Conservation (phyloP, 2,888 invertebrate genomes). For the Chymomyza procnemis region DNA sequence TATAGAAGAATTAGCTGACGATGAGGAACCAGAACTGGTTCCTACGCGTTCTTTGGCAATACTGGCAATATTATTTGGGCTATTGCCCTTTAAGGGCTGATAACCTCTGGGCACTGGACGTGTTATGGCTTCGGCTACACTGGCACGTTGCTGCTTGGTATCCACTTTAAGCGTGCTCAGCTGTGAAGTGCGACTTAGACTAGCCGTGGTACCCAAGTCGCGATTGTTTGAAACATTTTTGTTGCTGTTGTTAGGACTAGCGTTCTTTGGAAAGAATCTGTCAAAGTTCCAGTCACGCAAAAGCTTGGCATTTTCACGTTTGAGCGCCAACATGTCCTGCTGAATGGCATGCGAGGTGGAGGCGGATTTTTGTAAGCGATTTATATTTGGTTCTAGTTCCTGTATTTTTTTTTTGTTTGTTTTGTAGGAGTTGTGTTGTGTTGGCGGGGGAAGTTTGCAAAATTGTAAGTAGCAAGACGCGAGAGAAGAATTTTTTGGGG, state of each 20-base stretch:
- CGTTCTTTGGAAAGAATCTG: conserved; percentile 85
- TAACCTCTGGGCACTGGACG: conserved; percentile 71
- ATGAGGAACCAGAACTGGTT: not conserved
- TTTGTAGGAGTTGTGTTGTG: conserved; percentile 15
- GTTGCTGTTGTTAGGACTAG: conserved; percentile 51
- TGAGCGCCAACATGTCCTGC: conserved; percentile 70
- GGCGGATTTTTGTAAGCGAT: conserved; percentile 76
- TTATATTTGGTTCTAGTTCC: conserved; percentile 75
- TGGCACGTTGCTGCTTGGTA: conserved; percentile 74
- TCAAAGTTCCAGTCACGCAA: conserved; percentile 93
- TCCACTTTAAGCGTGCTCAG: conserved; percentile 78
- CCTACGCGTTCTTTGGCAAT: conserved; percentile 59
- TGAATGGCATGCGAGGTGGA: conserved; percentile 73
- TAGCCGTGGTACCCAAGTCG: conserved; percentile 54
- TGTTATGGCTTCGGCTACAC: conserved; percentile 70
- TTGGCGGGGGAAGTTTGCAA: conserved; percentile 16
- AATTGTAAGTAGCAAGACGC: not conserved
- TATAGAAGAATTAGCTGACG: conserved; percentile 5
- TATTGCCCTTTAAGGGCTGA: conserved; percentile 54
- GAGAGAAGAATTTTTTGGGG: conserved; percentile 28
- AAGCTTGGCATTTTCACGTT: conserved; percentile 84
- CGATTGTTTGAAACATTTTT: conserved; percentile 33
- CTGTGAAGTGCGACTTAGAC: conserved; percentile 74
- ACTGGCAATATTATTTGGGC: conserved; percentile 27
- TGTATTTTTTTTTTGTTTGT: conserved; percentile 51